Base-by-base conservation (phyloP, 2,797 vertebrate species). In the Eupleurogrammus muticus region DNA sequence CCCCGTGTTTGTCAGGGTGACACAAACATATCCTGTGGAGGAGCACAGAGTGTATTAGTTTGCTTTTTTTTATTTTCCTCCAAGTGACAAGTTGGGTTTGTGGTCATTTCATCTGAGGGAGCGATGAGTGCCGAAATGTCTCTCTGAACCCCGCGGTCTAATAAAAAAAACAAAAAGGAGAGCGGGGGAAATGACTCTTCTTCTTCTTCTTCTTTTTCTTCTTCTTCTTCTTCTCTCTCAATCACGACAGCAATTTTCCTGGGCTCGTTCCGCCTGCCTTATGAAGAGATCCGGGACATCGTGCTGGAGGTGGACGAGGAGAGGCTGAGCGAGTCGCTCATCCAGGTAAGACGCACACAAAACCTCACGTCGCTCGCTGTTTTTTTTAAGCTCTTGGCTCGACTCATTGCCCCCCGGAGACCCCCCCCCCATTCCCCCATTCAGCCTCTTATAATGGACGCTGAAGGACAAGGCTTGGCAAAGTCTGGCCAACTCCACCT, bases 231-330 rank as follows among this genome's bases (percentile, higher is more conserved):
- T 88, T 80, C 77, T 83, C 67, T 80, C 76, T 87, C 77, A 70
- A 73, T 96, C 94, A 88, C 89, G 86, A 93, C 91, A 99, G 98
- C 98, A 82, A 99, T 99, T 93, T 99, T 99, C 92, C 88, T 99
- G 86, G 97, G 98, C 88, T 99, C 98, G 62, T 98, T 98, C 87
- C 97, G 98, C 74, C 95, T 99, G 95, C 94, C 96, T 90, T 99
- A 99, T 68, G 95, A 98, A 91, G 97, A 99, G 92, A 99, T 99
- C 84, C 97, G 96, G 89, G 96, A 95, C 88, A 95, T 96, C 11
- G 95, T 99, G 90, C 92, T 99, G 88, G 93, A 97, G 81, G 96
- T 98, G 77, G 96, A 99, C 89, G 97, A 99, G 91, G 93, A 95
- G 55, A 92, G 96, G 85, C 93, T 99, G 87, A 98, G 92, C 77